phyloP scores from a whole-genome alignment of 2,888 invertebrate genomes.

The Dascillus cervinus region DNA sequence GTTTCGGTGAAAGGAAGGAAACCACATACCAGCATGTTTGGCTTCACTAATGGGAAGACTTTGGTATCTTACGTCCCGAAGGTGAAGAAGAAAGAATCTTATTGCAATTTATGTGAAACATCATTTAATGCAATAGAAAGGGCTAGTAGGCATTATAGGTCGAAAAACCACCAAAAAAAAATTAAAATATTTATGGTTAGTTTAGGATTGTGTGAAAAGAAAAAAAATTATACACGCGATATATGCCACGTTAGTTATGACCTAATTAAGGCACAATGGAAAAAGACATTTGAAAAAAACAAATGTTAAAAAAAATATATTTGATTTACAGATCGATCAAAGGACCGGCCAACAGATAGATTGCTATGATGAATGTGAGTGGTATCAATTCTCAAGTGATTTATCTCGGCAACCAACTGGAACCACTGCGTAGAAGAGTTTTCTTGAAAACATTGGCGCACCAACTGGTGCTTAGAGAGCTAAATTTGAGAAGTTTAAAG shows the following conservation, averaged over 20 bases:
- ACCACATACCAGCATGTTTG: constrained; percentile 3
- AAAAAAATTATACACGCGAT: too few relatives aligned
- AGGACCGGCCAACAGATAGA: constrained; percentile 16
- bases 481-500: constrained; percentile 5
- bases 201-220: too few relatives aligned
- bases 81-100: not conserved
- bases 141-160: too few relatives aligned
- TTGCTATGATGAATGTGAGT: constrained; percentile 13
- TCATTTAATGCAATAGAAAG: too few relatives aligned
- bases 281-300: too few relatives aligned
- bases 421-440: constrained; percentile 11
- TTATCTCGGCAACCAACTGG: constrained; percentile 13
- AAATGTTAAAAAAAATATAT: too few relatives aligned
- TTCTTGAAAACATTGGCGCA: constrained; percentile 12
- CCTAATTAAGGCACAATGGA: too few relatives aligned
- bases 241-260: too few relatives aligned
- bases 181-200: too few relatives aligned
- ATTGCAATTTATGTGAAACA: too few relatives aligned
- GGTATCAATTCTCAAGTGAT: constrained; percentile 16
- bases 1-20: constrained; percentile 1
- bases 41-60: constrained; percentile 2
- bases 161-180: too few relatives aligned
- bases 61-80: not conserved
- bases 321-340: too few relatives aligned
- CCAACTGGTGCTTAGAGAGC: constrained; percentile 3